phyloP scores from a whole-genome alignment of 2,888 invertebrate genomes.

The Polyommatus icarus region DNA sequence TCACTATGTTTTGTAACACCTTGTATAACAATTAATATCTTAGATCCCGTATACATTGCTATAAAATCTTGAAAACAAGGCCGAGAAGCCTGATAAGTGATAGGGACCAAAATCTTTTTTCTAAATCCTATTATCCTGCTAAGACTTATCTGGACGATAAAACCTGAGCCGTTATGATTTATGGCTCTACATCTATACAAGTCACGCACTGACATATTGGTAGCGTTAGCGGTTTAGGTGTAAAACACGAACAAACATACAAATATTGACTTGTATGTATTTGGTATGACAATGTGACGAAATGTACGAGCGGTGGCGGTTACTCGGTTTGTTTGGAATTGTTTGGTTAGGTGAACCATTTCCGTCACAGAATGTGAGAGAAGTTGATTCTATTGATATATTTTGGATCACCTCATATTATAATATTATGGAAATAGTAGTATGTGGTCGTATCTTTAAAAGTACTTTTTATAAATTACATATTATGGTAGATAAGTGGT shows the following conservation, averaged over 20 bases:
- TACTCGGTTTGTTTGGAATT: background rate
- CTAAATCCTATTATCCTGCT: too few species aligned
- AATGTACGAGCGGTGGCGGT: background rate
- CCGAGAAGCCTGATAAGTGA: too few species aligned
- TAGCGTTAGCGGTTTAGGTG: background rate
- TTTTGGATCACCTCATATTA: background rate
- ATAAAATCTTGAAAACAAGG: background rate
- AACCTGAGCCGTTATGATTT: background rate
- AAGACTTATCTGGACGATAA: background rate
- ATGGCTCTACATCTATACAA: background rate
- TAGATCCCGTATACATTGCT: too few species aligned
- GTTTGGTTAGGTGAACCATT: background rate
- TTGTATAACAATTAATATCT: too few species aligned
- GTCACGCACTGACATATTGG: background rate
- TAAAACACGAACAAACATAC: constrained; percentile 12
- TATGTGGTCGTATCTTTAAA: too few species aligned
- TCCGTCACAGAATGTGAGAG: background rate
- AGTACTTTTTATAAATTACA: too few species aligned
- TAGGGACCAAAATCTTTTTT: too few species aligned
- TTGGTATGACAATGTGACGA: background rate
- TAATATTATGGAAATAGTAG: too few species aligned
- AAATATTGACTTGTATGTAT: constrained; percentile 8
- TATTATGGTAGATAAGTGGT: too few species aligned
- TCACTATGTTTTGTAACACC: too few species aligned
- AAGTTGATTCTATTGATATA: background rate